phyloP scores from a whole-genome alignment of 2,888 invertebrate species.

The Syritta pipiens region DNA sequence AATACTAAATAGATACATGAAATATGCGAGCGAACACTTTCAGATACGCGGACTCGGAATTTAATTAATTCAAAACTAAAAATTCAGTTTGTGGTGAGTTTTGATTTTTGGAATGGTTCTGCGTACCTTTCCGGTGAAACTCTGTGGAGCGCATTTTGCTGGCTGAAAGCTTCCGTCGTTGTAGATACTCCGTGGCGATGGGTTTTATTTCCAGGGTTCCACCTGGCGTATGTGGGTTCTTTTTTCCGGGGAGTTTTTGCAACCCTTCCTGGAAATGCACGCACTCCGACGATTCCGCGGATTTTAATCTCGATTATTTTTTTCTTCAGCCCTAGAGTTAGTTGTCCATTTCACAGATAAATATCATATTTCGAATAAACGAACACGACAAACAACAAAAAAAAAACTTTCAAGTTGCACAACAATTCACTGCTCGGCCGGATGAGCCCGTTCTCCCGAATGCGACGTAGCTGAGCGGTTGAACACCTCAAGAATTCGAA shows the following conservation, averaged over 20 bases:
- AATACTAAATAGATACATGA: conserved; percentile 30
- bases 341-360: conserved; percentile 14
- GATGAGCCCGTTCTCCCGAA: not conserved
- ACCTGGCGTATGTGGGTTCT: conserved; percentile 20
- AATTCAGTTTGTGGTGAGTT: not conserved
- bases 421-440: conserved; percentile 19
- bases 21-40: conserved; percentile 31
- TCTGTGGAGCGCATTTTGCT: conserved; percentile 66
- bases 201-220: conserved; percentile 2
- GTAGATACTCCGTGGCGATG: conserved; percentile 58
- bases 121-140: conserved; percentile 65
- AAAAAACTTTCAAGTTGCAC: conserved; percentile 23
- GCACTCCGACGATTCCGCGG: not conserved
- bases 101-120: conserved; percentile 2
- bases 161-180: conserved; percentile 59
- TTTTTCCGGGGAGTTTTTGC: conserved; percentile 5
- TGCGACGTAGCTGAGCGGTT: conserved; percentile 23
- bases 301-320: not conserved
- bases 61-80: not conserved
- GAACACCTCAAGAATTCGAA: conserved; percentile 58
- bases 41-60: not conserved
- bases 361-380: not conserved
- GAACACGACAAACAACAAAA: not conserved
- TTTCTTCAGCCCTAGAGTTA: not conserved
- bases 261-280: not conserved